These are phyloP conservation scores for Myrmophylax atrothorax DNA, from an alignment of 2,113 vertebrate genomes.

Conservation along the genomic window DNA sequence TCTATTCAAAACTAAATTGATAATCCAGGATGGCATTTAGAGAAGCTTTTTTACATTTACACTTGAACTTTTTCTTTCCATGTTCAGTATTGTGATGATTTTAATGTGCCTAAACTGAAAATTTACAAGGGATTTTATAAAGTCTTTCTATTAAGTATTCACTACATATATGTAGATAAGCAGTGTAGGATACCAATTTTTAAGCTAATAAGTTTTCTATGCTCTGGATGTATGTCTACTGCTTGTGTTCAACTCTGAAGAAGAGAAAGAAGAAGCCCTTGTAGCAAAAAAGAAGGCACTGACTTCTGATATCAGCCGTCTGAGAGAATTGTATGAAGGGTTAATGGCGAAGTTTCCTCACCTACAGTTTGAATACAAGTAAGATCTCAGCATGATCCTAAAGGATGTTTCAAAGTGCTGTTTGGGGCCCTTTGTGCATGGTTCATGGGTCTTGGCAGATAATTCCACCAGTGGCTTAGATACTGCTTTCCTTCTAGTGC, in stretches of 20 bases:
- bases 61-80: not conserved
- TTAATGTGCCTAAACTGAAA: not conserved
- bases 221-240: not conserved
- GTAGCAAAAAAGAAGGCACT: conserved; percentile 80
- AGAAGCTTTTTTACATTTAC: not conserved
- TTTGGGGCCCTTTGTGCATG: not conserved
- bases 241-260: conserved; percentile 68
- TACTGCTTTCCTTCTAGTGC: not conserved
- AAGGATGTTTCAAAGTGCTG: not conserved
- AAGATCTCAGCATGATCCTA: conserved; percentile 5
- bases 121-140: not conserved
- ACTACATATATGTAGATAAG: not conserved
- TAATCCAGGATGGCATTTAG: not conserved
- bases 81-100: not conserved
- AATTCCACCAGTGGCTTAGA: not conserved
- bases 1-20: not conserved
- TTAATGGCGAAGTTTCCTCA: conserved; percentile 87
- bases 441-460: not conserved
- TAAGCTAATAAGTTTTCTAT: not conserved
- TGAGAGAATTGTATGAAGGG: conserved; percentile 82
- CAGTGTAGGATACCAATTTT: not conserved
- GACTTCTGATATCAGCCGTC: conserved; percentile 69
- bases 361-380: conserved; percentile 92
- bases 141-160: not conserved
- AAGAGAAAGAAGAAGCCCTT: conserved; percentile 83